These are phyloP conservation scores for Dexiosoma caninum DNA, from an alignment of 2,888 invertebrate species.

Conservation along the genomic window DNA sequence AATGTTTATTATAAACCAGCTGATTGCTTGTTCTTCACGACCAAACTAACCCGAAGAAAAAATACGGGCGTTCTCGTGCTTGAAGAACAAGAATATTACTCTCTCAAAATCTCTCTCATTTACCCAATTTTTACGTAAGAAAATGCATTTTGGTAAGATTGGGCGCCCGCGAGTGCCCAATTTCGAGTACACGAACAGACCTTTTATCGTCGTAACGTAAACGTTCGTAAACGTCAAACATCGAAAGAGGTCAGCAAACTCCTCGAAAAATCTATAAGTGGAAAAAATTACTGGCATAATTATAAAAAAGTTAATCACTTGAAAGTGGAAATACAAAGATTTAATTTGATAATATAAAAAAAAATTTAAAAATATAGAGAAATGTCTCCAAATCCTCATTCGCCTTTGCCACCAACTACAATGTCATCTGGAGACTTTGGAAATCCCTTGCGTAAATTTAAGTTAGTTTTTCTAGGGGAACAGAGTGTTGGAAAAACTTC, in stretches of 20 bases:
- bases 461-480: conserved; percentile 99
- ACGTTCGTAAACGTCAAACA: conserved; percentile 57
- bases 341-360: neutral
- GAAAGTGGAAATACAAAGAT: neutral
- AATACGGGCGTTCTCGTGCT: no score
- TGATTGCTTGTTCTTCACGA: no score
- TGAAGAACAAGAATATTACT: no score
- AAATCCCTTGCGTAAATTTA: conserved; percentile 99
- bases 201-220: conserved; percentile 18
- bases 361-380: neutral
- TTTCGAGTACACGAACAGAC: no score
- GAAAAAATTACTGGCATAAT: conserved; percentile 14
- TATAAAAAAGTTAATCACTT: neutral
- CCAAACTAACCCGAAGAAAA: no score
- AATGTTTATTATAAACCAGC: no score
- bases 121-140: no score
- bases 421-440: conserved; percentile 96
- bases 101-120: no score
- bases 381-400: conserved; percentile 62
- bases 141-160: no score
- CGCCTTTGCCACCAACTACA: conserved; percentile 55
- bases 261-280: conserved; percentile 62
- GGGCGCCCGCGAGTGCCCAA: no score
- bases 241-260: conserved; percentile 59
- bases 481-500: conserved; percentile 99